A percentile compares a stretch with the other conserved stretches of the same genome.
These are phyloP conservation scores for Lagopus muta DNA, from an alignment of 2,113 vertebrate genomes.

Conservation along the genomic window DNA sequence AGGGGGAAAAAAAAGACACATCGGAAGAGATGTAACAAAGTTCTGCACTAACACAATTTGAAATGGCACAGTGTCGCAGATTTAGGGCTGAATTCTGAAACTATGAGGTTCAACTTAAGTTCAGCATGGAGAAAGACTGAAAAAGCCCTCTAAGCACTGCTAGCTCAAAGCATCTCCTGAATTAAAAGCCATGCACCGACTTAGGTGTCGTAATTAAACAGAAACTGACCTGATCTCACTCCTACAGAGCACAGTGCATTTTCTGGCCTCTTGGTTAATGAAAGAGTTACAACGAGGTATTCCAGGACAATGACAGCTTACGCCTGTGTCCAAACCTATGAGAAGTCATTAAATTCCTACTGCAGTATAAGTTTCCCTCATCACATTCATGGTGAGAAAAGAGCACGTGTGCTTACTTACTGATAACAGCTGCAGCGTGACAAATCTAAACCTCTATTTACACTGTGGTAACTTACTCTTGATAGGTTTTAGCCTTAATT, in stretches of 20 bases:
- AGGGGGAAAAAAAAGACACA: background rate
- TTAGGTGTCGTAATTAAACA: background rate
- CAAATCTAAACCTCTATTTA: background rate
- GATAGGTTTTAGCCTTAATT: background rate
- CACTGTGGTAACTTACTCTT: background rate
- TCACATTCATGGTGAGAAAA: background rate
- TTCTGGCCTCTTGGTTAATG: background rate
- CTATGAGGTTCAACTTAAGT: background rate
- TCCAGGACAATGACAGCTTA: background rate
- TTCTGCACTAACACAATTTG: background rate
- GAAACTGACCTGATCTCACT: background rate
- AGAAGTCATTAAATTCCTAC: background rate
- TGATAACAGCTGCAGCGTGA: background rate
- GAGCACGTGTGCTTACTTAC: accelerated
- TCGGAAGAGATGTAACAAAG: background rate
- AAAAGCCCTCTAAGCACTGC: background rate
- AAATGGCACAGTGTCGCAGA: background rate
- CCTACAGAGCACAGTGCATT: background rate
- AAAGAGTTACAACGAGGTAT: background rate
- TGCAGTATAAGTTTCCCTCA: accelerated
- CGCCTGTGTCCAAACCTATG: no score
- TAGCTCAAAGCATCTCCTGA: background rate
- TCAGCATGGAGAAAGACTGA: background rate
- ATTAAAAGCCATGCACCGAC: background rate
- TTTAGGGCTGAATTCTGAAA: background rate